Evolutionary conservation across 2,888 invertebrate genomes (phyloP).

Genomic region (Acrobasis repandana): DNA sequence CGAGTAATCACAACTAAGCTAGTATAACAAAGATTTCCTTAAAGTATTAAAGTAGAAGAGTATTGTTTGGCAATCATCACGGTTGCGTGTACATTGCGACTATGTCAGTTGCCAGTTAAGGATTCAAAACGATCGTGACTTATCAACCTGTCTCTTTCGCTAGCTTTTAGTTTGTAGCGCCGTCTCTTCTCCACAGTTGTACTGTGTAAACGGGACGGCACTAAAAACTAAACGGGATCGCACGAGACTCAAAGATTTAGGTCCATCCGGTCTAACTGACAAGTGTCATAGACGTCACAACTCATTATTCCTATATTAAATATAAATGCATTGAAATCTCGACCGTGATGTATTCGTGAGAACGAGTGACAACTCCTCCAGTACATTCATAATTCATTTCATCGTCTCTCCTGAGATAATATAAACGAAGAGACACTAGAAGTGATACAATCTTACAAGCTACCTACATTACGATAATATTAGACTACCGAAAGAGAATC

Average conservation of each 20-base stretch:
- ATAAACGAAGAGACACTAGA: conserved; percentile 5
- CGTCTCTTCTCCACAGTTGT: not conserved
- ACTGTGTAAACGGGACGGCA: not conserved
- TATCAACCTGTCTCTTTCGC: too few relatives aligned
- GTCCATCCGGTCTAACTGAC: not conserved
- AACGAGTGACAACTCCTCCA: conserved; percentile 28
- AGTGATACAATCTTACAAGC: conserved; percentile 8
- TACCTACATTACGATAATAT: conserved; percentile 15
- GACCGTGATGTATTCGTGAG: conserved; percentile 47
- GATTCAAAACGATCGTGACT: not conserved
- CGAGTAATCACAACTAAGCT: conserved; percentile 42
- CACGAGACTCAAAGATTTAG: not conserved
- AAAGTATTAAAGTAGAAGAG: conserved; percentile 5
- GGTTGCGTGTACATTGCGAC: conserved; percentile 5
- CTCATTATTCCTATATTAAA: conserved; percentile 35
- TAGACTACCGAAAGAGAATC: conserved; percentile 45
- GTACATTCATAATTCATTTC: not conserved
- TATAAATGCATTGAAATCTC: conserved; percentile 73
- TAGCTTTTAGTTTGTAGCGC: not conserved
- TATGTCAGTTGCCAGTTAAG: not conserved
- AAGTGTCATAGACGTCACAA: not conserved
- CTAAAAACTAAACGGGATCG: not conserved
- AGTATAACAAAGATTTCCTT: conserved; percentile 4
- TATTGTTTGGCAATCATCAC: conserved; percentile 22
- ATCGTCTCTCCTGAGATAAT: not conserved